phyloP scores from a whole-genome alignment of 1,140 invertebrate species.

The Musca vetustissima region DNA sequence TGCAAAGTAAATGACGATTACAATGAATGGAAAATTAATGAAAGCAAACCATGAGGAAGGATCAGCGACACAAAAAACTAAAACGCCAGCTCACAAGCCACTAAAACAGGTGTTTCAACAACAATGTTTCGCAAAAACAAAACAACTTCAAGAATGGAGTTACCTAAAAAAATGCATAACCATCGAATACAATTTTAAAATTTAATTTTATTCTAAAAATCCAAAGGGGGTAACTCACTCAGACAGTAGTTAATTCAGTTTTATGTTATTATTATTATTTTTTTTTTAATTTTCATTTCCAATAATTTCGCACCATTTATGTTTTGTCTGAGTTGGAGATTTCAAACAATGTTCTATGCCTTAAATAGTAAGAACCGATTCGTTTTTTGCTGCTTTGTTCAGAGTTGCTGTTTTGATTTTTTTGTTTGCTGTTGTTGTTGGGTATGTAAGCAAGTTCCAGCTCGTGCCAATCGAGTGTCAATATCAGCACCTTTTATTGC shows the following conservation, averaged over 20 bases:
- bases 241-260: no score
- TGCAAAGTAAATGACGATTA: no score
- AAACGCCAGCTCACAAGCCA: neutral
- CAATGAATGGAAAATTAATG: no score
- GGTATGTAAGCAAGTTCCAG: neutral
- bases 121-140: neutral
- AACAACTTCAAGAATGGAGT: neutral
- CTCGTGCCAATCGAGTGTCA: constrained; percentile 23
- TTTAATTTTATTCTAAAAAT: no score
- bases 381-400: no score
- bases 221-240: no score
- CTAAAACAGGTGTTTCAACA: constrained; percentile 16
- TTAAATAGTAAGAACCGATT: neutral
- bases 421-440: neutral
- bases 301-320: no score
- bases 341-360: neutral
- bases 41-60: no score
- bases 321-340: neutral
- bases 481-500: constrained; percentile 19
- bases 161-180: neutral
- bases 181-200: neutral
- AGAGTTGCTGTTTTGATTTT: no score
- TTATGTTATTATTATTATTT: no score
- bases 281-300: no score
- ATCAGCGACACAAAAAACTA: no score